Base-by-base conservation (phyloP, 2,113 vertebrate species). In the Dermatemys mawii region DNA sequence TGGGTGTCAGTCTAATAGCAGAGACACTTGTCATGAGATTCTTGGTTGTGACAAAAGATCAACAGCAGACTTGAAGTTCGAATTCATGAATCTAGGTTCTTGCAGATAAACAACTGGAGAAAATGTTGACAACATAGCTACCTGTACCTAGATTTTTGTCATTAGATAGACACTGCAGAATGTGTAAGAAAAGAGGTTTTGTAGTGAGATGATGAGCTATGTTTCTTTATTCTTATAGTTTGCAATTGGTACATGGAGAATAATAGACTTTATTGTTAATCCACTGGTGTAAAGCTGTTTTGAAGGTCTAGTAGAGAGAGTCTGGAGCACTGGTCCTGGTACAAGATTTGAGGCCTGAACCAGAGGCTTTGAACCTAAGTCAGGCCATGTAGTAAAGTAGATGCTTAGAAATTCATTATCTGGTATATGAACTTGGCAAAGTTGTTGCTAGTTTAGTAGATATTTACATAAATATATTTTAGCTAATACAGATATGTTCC, bases 51-150 rank as follows among this genome's bases (percentile, higher is more conserved):
- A 29, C 60, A 84, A 57, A 63, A 83, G 4, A 5, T 54, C 81
- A 32, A 57, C 54, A 85, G 41, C 78, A 78, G 13, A 87, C 60
- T 35, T 75, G 54, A 29, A 53, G 26, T 70, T 75, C 44, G 70
- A 91, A 88, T 55, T 44, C 2, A 14, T 1, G 0, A 81, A 76
- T 81, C 9, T 57, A 81, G 76, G 24, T 80, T 29, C 22, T 49
- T n/a, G 1, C 0, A 35, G 24, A 8, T 22, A 50, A n/a, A 49
- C 26, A 10, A 24, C 0, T 5, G 70, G 10, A 50, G 75, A 81
- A 21, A 41, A 78, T 1, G 1, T 5, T n/a, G 29, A 16, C 51
- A 94, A 78, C 54, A 38, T 26, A 29, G 6, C 3, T 70, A 27
- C 12, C 81, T 19, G 0, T 11, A 76, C 67, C 16, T 85, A 57